Conservation (phyloP, 2,888 invertebrate species). For the Harmothoe impar region DNA sequence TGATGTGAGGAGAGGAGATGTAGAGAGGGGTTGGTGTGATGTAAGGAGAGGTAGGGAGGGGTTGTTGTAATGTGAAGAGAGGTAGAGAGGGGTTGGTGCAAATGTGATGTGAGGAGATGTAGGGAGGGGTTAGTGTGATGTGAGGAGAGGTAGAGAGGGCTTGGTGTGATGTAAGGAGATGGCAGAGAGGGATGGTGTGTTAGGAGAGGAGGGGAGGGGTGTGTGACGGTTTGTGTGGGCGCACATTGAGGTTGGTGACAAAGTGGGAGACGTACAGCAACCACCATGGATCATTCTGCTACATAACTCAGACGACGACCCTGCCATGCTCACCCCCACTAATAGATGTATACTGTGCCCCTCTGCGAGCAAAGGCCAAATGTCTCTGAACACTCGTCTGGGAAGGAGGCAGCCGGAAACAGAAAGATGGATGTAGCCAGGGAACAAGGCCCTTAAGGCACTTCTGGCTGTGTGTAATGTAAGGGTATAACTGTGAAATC, state of each 20-base stretch:
- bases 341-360: slow-evolving; percentile 23
- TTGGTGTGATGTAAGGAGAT: no score
- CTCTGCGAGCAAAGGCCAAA: neutral
- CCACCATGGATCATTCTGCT: neutral
- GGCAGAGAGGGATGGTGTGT: no score
- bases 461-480: neutral
- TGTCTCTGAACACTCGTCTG: neutral
- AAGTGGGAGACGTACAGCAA: neutral
- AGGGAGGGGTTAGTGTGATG: no score
- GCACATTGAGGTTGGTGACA: neutral
- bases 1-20: no score
- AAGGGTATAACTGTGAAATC: neutral
- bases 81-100: no score
- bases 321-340: slow-evolving; percentile 17
- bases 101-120: no score
- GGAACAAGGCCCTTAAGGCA: neutral
- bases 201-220: no score
- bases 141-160: no score
- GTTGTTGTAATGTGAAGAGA: no score
- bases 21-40: no score
- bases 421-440: neutral
- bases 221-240: neutral
- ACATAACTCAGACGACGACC: neutral
- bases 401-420: neutral
- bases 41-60: no score